phyloP scores from a whole-genome alignment of 1,140 invertebrate genomes.

The Oryctes rhinoceros region DNA sequence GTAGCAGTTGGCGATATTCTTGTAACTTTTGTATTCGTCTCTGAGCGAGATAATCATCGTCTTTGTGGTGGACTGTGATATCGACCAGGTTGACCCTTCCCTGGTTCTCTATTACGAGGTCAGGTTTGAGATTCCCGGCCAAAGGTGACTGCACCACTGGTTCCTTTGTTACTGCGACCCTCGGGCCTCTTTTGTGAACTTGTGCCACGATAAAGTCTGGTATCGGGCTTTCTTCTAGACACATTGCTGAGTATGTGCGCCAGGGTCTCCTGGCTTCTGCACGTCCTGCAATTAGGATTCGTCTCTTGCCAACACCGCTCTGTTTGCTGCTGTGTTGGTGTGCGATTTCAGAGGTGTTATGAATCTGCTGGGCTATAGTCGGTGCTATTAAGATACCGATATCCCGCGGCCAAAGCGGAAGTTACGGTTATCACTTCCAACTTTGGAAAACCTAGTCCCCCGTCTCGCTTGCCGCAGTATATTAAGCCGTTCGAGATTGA shows the following conservation, averaged over 20 bases:
- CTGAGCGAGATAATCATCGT: too few species aligned
- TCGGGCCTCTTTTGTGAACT: slow-evolving; percentile 36
- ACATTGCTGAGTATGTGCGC: slow-evolving; percentile 51
- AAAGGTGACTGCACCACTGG: slow-evolving; percentile 39
- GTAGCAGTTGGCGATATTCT: slow-evolving; percentile 52
- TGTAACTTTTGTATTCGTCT: slow-evolving; percentile 45
- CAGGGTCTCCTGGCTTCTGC: slow-evolving; percentile 49
- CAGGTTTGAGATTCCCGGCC: slow-evolving; percentile 48
- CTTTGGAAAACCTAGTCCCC: too few species aligned
- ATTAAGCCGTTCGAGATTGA: too few species aligned
- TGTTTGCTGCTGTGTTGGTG: slow-evolving; percentile 47
- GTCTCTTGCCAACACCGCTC: slow-evolving; percentile 46
- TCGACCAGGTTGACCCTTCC: too few species aligned
- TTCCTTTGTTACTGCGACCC: too few species aligned
- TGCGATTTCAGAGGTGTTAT: slow-evolving; percentile 51
- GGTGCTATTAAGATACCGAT: too few species aligned
- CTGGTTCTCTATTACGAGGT: slow-evolving; percentile 50
- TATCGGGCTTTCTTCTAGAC: slow-evolving; percentile 46
- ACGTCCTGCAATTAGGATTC: slow-evolving; percentile 46
- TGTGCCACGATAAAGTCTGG: slow-evolving; percentile 46
- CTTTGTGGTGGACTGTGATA: slow-evolving; percentile 57
- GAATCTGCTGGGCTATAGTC: too few species aligned
- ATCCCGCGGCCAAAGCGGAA: too few species aligned
- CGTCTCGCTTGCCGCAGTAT: too few species aligned
- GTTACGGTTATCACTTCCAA: too few species aligned